Evolutionary conservation across 2,888 invertebrate genomes (phyloP), one percentile per base, ranked within the genome.

Genomic region (Ormyrus rosae): DNA sequence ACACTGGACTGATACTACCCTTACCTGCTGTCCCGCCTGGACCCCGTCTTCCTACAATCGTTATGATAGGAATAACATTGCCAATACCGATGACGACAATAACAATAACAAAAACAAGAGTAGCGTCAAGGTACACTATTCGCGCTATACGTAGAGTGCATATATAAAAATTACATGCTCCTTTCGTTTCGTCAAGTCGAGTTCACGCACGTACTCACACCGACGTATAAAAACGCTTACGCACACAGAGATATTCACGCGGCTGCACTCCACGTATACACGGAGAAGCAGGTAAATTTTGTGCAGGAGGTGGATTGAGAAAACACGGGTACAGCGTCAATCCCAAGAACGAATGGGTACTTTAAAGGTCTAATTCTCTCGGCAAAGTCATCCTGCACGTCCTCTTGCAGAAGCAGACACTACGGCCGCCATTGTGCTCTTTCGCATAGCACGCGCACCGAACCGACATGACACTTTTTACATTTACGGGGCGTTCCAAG

Each of bases 231-330:
- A 46, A 45, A 71, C n/a, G 50, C 5, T 64, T 64, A 13, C 55
- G 48, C 56, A 53, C 56, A 63, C 64, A 58, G 56, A 63, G 8
- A 46, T 34, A 34, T 34, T 34, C 34, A 34, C 65, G 45, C 2
- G 11, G 4, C 4, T 6, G 48, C n/a, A 65, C 71, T 78, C 78
- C 78, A 78, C 78, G 78, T 78, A 78, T 78, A 65, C 77, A 77
- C 5, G 7, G 10, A n/a, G 11, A 60, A 8, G 13, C 48, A 10
- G 8, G 11, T 6, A 34, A 69, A 46, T 48, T 8, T 1, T 5
- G 46, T 58, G 61, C 51, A 61, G 53, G 63, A 71, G 60, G 19
- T 9, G 65, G 13, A n/a, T 46, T 10, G 51, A 45, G 34, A 34
- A 34, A 34, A 34, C 34, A 34, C 34, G 2, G 34, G 34, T 34